Percentiles rank a stretch among this genome's conserved stretches.
Conservation (phyloP, 30 jellyfish, hydroid and myxozoan genomes). For the Phacellophora camtschatica region DNA sequence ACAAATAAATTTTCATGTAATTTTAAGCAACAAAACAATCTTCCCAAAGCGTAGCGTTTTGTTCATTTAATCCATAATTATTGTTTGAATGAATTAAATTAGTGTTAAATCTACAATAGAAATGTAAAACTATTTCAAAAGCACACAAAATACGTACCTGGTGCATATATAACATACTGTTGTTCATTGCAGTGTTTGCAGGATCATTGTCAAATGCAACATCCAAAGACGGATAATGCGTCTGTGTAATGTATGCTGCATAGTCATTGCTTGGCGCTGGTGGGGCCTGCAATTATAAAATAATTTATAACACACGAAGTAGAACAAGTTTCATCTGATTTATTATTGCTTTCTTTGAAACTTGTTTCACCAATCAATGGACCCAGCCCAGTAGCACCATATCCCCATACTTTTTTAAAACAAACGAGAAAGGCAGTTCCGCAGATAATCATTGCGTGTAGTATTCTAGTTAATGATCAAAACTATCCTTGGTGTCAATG, state of each 20-base stretch:
- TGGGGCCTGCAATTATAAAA: slow-evolving; percentile 5
- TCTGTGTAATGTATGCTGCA: slow-evolving; percentile 67
- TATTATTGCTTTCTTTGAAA: background rate
- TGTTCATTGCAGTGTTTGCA: slow-evolving; percentile 57
- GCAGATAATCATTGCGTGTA: too few species aligned
- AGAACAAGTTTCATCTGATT: background rate
- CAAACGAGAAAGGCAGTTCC: too few species aligned
- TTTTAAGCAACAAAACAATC: too few species aligned
- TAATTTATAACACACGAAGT: background rate
- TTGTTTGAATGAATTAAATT: too few species aligned
- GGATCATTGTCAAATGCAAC: slow-evolving; percentile 22
- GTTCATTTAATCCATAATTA: too few species aligned
- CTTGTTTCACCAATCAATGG: too few species aligned
- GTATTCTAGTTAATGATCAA: too few species aligned
- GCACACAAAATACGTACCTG: slow-evolving; percentile 46
- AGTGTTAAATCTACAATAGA: background rate
- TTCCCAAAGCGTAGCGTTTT: too few species aligned
- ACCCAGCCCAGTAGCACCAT: too few species aligned
- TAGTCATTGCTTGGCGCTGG: slow-evolving; percentile 8
- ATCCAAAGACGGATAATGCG: slow-evolving; percentile 67
- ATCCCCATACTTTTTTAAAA: too few species aligned
- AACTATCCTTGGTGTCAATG: too few species aligned
- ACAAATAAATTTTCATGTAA: too few species aligned
- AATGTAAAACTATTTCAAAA: background rate
- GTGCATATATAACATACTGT: slow-evolving; percentile 84